Evolutionary conservation across 2,888 invertebrate genomes (phyloP).

Genomic region (Tiphia femorata): DNA sequence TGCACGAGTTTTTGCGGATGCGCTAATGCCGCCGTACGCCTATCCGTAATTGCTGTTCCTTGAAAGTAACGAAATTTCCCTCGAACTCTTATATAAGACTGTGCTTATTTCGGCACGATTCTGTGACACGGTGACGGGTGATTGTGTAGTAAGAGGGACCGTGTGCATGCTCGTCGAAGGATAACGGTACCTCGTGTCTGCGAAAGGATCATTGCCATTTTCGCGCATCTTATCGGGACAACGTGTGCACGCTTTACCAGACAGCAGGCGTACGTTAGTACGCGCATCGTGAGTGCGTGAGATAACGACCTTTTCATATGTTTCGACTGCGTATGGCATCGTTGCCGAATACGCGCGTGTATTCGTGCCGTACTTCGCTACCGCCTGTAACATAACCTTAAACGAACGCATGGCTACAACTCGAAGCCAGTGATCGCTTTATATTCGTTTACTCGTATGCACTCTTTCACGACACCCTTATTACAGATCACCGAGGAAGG

Average conservation of each 20-base stretch:
- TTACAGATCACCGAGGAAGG: slow-evolving; percentile 6
- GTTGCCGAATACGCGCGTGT: neutral
- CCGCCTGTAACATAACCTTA: slow-evolving; percentile 34
- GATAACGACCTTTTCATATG: no score
- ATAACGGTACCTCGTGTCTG: slow-evolving; percentile 22
- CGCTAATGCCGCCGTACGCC: neutral
- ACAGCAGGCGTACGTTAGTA: no score
- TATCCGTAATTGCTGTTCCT: neutral
- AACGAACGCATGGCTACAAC: slow-evolving; percentile 32
- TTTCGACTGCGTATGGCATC: no score
- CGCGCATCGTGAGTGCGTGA: no score
- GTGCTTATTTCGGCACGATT: neutral
- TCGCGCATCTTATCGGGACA: neutral
- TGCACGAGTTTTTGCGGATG: neutral
- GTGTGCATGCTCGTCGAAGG: neutral
- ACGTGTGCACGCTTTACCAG: slow-evolving; percentile 2
- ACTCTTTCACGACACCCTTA: neutral
- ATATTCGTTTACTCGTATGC: neutral
- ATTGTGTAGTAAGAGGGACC: neutral
- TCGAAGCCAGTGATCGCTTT: neutral
- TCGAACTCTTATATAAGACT: slow-evolving; percentile 4
- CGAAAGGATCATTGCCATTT: neutral
- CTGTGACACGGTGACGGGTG: slow-evolving; percentile 3
- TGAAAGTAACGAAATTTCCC: neutral
- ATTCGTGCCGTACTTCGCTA: neutral